Conservation (phyloP, 2,113 vertebrate genomes). For the Larimichthys polyactis region DNA sequence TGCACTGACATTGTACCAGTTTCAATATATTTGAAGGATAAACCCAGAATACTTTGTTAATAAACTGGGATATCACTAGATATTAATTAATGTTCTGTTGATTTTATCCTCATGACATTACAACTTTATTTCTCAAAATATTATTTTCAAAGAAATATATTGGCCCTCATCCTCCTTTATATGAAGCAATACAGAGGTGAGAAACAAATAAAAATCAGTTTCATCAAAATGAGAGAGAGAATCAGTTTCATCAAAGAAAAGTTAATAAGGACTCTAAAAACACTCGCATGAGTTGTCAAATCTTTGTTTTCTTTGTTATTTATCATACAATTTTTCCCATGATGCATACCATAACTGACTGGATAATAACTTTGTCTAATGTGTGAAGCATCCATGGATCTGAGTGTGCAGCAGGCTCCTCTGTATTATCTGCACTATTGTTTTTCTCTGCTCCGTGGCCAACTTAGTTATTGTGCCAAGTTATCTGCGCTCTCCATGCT, state of each 20-base stretch:
- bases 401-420: slow-evolving; percentile 13
- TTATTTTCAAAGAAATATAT: not conserved
- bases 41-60: not conserved
- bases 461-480: slow-evolving; percentile 60
- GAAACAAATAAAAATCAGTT: not conserved
- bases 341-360: slow-evolving; percentile 19
- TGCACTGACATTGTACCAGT: no score
- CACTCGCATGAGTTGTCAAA: not conserved
- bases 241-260: not conserved
- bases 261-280: not conserved
- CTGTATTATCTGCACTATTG: slow-evolving; percentile 38
- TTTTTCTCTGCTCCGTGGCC: slow-evolving; percentile 52
- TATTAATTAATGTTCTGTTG: not conserved
- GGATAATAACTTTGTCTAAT: slow-evolving; percentile 38
- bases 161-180: no score
- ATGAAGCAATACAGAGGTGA: not conserved
- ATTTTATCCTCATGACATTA: not conserved
- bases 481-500: slow-evolving; percentile 67
- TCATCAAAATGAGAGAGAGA: not conserved
- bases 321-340: not conserved
- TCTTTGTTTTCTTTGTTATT: not conserved
- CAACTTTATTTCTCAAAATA: not conserved
- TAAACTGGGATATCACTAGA: not conserved
- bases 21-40: not conserved
- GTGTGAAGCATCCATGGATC: slow-evolving; percentile 32